Base-by-base conservation (phyloP, 2,888 invertebrate species). In the Cosmopolites sordidus region DNA sequence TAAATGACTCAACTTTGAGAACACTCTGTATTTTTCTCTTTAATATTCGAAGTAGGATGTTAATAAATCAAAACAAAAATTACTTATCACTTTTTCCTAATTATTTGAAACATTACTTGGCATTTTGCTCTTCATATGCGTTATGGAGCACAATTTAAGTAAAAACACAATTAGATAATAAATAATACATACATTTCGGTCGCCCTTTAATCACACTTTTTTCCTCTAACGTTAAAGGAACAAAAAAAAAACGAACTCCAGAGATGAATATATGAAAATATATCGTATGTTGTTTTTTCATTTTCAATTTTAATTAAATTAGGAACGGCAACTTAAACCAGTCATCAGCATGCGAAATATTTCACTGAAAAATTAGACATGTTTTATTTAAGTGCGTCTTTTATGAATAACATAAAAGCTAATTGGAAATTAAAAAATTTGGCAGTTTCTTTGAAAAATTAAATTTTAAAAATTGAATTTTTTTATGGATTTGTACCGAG, bases 291-390 rank as follows among this genome's bases (percentile, higher is more conserved):
- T 14, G 45, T 17, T 45, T 45, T 45, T 45, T 45, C 45, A 15
- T 45, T 45, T 45, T 45, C 38, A 45, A 12, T 38, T 45, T 45
- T 45, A 45, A 45, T 45, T 45, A 37, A 45, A 45, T 45, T 45
- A 45, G 18, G 15, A 18, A 45, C 33, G 45, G 17, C n/a, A n/a
- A n/a, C n/a, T n/a, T n/a, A 22, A 44, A 12, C 33, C 45, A 38
- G 45, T 18, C 37, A 37, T 45, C 45, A 45, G 45, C 14, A 45
- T 37, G 33, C 37, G 15, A 17, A 45, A 45, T 45, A 37, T 38
- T 45, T 18, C 38, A 17, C 45, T 16, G 37, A 37, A 45, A 45
- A 45, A 45, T 45, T 45, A 45, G 14, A 45, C 33, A 45, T 45
- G 38, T 45, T 45, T 45, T 45, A 45, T 45, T 45, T 16, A 45